Base-by-base conservation (phyloP, 2,797 vertebrate species). In the Threskiornis aethiopicus region DNA sequence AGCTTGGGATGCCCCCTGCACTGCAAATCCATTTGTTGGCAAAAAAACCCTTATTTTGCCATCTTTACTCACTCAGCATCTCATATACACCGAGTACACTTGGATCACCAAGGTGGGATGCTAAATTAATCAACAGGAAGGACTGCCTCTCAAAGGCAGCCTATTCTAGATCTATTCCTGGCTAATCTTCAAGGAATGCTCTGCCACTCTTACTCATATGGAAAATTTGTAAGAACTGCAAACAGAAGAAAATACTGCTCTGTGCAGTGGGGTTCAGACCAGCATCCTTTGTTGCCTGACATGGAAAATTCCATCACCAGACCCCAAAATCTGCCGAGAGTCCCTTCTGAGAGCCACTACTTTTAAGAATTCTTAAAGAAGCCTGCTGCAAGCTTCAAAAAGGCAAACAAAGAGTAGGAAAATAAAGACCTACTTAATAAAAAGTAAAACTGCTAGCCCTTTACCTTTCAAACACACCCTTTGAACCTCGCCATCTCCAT, bases 81-180 rank as follows among this genome's bases (percentile, higher is more conserved):
- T 88, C 77, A 69, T 9, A 41, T 18, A 33, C 76, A 91, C 31
- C 65, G 52, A 78, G 83, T 13, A 76, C 54, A 33, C 29, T 73
- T 72, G 77, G 77, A 88, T 95, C 55, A 87, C 65, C 66, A 81
- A 81, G 87, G 84, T 93, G 72, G 65, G 69, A 86, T 86, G 79
- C 61, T 89, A 92, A 78, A 91, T 65, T 93, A 91, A 89, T 93
- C 79, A 92, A 65, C 79, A 89, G 89, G 95, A 96, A 95, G 83
- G 77, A 10, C 19, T 77, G 77, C 39, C 42, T 91, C 73, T 83
- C 77, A 54, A 93, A 65, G 35, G 84, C 85, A 91, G 65, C 72
- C 87, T 59, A 29, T 35, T 94, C 65, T 92, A 79, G 55, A 85
- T n/a, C 77, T 78, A 10, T 67, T 88, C 90, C 72, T 91, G 93